Conservation (phyloP, 2,797 vertebrate genomes). For the Alcedo atthis region DNA sequence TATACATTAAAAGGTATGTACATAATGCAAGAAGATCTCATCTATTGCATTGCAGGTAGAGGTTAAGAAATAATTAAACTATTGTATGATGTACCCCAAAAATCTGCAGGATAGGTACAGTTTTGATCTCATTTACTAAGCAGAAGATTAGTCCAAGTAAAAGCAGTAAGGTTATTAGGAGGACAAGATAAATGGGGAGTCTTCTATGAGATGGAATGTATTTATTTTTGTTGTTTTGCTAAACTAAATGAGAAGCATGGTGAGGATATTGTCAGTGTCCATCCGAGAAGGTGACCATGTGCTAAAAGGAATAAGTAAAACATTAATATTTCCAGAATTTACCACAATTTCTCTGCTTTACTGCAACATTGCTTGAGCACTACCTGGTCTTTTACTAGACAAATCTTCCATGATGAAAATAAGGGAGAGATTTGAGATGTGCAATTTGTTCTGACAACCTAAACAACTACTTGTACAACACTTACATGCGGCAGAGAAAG, state of each 20-base stretch:
- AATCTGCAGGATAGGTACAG: neutral
- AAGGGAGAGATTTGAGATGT: neutral
- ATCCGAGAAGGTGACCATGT: neutral
- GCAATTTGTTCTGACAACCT: neutral
- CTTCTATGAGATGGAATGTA: neutral
- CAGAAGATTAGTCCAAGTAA: neutral
- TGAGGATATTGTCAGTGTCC: neutral
- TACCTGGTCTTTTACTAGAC: neutral
- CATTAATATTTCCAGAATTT: neutral
- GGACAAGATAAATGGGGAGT: neutral
- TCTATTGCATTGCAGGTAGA: neutral
- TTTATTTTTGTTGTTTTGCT: neutral
- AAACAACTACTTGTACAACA: neutral
- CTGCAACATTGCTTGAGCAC: neutral
- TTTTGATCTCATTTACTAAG: rapidly evolving
- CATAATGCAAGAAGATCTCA: neutral
- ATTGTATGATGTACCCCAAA: neutral
- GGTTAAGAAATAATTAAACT: neutral
- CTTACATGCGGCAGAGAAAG: neutral
- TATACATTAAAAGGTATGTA: neutral
- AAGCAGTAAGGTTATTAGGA: neutral
- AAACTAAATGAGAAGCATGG: neutral
- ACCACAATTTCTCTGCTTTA: neutral
- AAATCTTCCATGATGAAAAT: neutral
- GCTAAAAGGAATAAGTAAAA: neutral